Percentiles rank a stretch among this genome's conserved stretches.
Conservation (phyloP, 1,140 invertebrate genomes). For the Temnothorax curvispinosus region DNA sequence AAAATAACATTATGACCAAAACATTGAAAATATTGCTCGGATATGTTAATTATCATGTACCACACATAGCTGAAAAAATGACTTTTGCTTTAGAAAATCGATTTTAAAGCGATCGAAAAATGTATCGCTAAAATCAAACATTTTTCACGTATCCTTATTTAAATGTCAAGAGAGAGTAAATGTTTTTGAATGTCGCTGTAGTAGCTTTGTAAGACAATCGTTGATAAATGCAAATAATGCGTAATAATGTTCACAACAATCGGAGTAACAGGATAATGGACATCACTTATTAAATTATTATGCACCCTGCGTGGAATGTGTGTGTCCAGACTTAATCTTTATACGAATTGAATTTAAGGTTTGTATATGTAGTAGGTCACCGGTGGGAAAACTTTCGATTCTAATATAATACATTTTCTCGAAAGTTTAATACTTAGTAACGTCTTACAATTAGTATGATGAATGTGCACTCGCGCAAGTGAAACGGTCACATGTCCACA, state of each 20-base stretch:
- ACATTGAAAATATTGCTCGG: neutral
- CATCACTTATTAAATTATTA: conserved; percentile 70
- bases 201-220: conserved; percentile 58
- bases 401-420: neutral
- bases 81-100: neutral
- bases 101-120: neutral
- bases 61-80: neutral
- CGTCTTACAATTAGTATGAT: neutral
- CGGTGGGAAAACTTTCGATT: conserved; percentile 7
- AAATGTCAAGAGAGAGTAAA: neutral
- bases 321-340: conserved; percentile 34
- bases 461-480: neutral
- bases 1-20: neutral
- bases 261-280: conserved; percentile 74
- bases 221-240: conserved; percentile 67
- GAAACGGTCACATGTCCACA: neutral
- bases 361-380: conserved; percentile 19
- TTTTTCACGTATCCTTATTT: too few species aligned
- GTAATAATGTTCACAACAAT: conserved; percentile 66
- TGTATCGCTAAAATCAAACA: neutral
- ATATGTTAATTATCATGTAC: neutral
- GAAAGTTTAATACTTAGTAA: neutral
- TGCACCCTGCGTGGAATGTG: conserved; percentile 53
- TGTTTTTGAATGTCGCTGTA: conserved; percentile 35
- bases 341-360: conserved; percentile 22